phyloP scores from a whole-genome alignment of 1,140 invertebrate species.

The Andricus grossulariae region DNA sequence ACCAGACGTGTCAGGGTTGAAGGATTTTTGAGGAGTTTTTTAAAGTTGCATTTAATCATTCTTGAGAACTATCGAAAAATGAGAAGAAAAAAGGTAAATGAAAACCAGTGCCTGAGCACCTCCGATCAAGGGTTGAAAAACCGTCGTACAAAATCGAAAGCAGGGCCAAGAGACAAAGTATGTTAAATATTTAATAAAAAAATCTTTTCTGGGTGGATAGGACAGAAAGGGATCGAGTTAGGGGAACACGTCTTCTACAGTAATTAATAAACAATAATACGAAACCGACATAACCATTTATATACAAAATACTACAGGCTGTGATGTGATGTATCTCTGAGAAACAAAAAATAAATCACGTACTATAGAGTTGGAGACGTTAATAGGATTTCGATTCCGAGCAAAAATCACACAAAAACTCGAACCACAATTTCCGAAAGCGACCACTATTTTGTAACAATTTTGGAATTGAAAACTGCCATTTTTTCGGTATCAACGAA shows the following conservation, averaged over 20 bases:
- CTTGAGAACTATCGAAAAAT: conserved; percentile 35
- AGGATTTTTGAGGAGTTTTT: not conserved
- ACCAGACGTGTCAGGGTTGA: conserved; percentile 26
- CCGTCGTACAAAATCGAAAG: conserved; percentile 73
- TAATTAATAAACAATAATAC: conserved; percentile 2
- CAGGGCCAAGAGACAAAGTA: conserved; percentile 65
- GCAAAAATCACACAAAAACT: conserved; percentile 16
- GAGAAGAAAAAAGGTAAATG: conserved; percentile 36
- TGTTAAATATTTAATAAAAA: conserved; percentile 26
- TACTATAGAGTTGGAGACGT: conserved; percentile 2
- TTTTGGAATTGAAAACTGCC: conserved; percentile 29
- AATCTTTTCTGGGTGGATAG: conserved; percentile 31
- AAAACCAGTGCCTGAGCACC: conserved; percentile 46
- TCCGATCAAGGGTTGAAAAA: conserved; percentile 54
- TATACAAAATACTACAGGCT: conserved; percentile 29
- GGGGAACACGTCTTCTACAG: conserved; percentile 10
- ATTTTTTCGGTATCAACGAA: conserved; percentile 23
- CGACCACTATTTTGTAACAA: not conserved
- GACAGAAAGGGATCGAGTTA: conserved; percentile 11
- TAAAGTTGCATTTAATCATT: not conserved
- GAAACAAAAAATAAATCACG: conserved; percentile 8
- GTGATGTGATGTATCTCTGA: conserved; percentile 30
- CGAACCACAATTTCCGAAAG: not conserved
- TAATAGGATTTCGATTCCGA: conserved; percentile 11
- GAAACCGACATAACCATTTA: conserved; percentile 10